Evolutionary conservation across 2,797 vertebrate genomes (phyloP).

Genomic region (Ambastaia sidthimunki): DNA sequence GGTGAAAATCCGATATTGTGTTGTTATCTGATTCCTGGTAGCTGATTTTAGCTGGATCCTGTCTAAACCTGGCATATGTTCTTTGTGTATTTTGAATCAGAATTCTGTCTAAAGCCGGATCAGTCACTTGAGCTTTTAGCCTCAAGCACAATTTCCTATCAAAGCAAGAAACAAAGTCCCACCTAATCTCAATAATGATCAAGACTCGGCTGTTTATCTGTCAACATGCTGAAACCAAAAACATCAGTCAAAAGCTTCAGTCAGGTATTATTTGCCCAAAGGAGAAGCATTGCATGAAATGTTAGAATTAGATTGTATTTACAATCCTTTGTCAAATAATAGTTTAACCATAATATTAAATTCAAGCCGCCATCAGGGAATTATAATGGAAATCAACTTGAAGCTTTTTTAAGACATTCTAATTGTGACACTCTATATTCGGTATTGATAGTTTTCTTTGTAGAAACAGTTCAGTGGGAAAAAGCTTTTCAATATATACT

Average conservation of each 20-base stretch:
- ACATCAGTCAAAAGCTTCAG: constrained; percentile 39
- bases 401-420: background rate
- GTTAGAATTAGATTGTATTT: constrained; percentile 27
- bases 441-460: background rate
- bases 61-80: constrained; percentile 21
- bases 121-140: constrained; percentile 32
- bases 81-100: background rate
- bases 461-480: background rate
- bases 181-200: constrained; percentile 41
- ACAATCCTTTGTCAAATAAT: constrained; percentile 7
- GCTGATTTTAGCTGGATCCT: background rate
- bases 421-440: background rate
- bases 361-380: background rate
- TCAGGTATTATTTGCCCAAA: constrained; percentile 33
- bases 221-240: constrained; percentile 29
- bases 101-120: constrained; percentile 23
- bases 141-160: constrained; percentile 35
- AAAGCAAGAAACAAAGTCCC: constrained; percentile 40
- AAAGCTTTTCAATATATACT: background rate
- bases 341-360: constrained; percentile 25
- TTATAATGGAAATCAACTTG: background rate
- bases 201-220: constrained; percentile 38
- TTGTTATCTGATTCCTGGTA: background rate
- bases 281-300: constrained; percentile 17
- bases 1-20: background rate